Base-by-base conservation (phyloP, 2,888 invertebrate species). In the Pheosia tremula region DNA sequence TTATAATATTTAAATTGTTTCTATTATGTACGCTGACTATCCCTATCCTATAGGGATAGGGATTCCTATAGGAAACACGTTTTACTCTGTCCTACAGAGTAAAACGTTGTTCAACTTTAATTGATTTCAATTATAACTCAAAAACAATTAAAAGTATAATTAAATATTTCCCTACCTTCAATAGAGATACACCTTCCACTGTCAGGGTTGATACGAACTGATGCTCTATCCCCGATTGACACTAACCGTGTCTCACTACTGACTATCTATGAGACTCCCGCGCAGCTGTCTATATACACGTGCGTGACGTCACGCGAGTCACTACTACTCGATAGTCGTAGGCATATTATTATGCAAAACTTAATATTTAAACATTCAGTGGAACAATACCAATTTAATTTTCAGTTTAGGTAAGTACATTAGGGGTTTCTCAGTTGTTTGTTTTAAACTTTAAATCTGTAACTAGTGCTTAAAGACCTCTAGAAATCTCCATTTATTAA, bases 231-330 rank as follows among this genome's bases (percentile, higher is more conserved):
- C 81, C 80, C 80, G 82, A 89, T 85, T 85, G 85, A 80, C 79
- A 81, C 79, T 79, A 73, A 74, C 81, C 77, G 84, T 84, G 79
- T 82, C 79, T 74, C 78, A 78, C 79, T 63, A 77, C 75, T 67
- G 85, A 90, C 92, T 92, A 90, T 87, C 80, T 82, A 75, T 73
- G 72, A 78, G 69, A 80, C 81, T 85, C 83, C 79, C 69, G 88
- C 88, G 91, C 91, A 80, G 72, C 81, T 68, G 76, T 69, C 90
- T 90, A 90, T 91, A 91, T 90, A 90, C 83, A 87, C 79, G 80
- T 71, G 69, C 58, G 63, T 85, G 89, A 88, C 89, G 90, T 91
- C 88, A 88, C 66, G 24, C 24, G 55, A 57, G 74, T 68, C 72
- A 72, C 57, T 57, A 60, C 61, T 39, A 61, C 52, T 52, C 38